Conservation (phyloP, 2,888 invertebrate genomes). For the Entomobrya proxima region DNA sequence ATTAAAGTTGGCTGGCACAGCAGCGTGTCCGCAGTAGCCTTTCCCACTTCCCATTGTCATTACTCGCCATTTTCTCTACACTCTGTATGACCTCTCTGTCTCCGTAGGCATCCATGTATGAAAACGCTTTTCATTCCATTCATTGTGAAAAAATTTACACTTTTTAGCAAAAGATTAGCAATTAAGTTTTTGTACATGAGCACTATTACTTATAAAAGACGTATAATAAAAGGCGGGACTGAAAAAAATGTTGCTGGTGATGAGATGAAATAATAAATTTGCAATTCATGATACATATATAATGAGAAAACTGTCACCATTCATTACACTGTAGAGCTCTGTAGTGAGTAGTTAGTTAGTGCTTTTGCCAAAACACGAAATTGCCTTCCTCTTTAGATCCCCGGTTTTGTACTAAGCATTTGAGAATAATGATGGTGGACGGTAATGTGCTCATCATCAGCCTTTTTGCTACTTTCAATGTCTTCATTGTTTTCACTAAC, state of each 20-base stretch:
- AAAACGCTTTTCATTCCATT: background rate
- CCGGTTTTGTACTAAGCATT: background rate
- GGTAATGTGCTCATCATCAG: background rate
- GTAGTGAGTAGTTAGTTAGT: constrained; percentile 1
- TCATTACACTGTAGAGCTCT: constrained; percentile 32
- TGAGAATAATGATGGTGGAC: background rate
- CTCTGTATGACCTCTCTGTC: constrained; percentile 20
- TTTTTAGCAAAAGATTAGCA: background rate
- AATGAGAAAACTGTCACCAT: constrained; percentile 53
- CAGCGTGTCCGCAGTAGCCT: constrained; percentile 2
- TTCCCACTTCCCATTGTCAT: background rate
- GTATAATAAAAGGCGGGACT: background rate
- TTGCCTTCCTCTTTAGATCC: constrained; percentile 1
- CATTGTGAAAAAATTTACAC: background rate
- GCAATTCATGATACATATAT: constrained; percentile 55
- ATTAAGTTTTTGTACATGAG: background rate
- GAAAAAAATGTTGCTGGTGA: background rate
- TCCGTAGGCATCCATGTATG: background rate
- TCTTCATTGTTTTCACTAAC: background rate
- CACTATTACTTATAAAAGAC: background rate
- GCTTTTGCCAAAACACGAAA: constrained; percentile 40
- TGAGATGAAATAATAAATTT: constrained; percentile 60
- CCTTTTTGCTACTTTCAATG: background rate
- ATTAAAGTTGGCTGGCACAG: constrained; percentile 44
- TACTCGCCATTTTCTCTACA: background rate